Conservation (phyloP, 2,113 vertebrate genomes). For the Hippolais icterina region DNA sequence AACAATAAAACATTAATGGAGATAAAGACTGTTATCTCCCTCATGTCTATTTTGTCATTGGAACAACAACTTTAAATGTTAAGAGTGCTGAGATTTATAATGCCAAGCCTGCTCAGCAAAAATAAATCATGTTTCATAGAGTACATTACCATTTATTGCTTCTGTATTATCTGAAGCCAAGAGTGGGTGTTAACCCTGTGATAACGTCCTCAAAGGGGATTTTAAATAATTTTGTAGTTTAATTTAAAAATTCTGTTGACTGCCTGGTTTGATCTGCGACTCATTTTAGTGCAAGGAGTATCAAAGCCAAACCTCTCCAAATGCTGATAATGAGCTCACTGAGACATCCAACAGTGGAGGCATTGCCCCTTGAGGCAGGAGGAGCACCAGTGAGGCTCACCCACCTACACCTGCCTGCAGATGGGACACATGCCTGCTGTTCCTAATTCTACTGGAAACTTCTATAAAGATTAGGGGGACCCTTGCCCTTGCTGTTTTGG, state of each 20-base stretch:
- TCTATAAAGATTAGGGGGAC: not conserved
- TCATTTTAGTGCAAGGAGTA: not conserved
- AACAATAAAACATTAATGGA: slow-evolving; percentile 68
- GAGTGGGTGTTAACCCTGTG: slow-evolving; percentile 20
- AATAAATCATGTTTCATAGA: slow-evolving; percentile 37
- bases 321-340: not conserved
- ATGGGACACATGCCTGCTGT: not conserved
- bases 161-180: not conserved
- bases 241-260: not conserved
- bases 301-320: not conserved
- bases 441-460: not conserved
- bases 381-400: not conserved
- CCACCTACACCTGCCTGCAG: not conserved
- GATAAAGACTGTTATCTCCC: slow-evolving; percentile 66
- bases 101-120: slow-evolving; percentile 41
- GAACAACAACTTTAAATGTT: slow-evolving; percentile 67
- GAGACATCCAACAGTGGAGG: fast-evolving
- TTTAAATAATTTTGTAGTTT: not conserved
- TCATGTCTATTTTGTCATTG: slow-evolving; percentile 61
- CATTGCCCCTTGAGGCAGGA: not conserved
- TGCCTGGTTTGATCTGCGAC: not conserved
- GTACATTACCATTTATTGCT: not conserved
- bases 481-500: fast-evolving
- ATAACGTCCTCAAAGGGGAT: slow-evolving; percentile 3
- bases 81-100: slow-evolving; percentile 60